phyloP scores from a whole-genome alignment of 2,113 vertebrate genomes.

The Geococcyx californianus region DNA sequence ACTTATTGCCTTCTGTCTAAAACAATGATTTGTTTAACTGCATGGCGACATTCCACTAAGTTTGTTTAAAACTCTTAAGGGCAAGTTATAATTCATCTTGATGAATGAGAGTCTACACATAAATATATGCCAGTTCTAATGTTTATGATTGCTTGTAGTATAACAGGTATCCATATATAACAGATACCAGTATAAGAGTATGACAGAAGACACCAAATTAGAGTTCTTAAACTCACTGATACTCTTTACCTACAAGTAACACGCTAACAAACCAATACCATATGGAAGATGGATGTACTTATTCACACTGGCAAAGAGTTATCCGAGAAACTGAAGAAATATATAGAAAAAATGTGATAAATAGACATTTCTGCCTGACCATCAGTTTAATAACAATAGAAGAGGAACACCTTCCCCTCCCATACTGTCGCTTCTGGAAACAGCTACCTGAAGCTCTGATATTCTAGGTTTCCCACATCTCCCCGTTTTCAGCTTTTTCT shows the following conservation, averaged over 20 bases:
- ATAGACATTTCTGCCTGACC: neutral
- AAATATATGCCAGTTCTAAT: neutral
- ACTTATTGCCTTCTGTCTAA: neutral
- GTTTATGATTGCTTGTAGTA: neutral
- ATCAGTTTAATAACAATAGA: neutral
- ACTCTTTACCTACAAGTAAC: neutral
- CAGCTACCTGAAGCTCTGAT: neutral
- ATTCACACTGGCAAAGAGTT: neutral
- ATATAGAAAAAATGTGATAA: neutral
- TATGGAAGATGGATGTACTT: neutral
- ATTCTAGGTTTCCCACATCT: neutral
- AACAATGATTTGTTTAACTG: slow-evolving; percentile 3
- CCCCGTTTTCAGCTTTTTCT: neutral
- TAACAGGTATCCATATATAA: neutral
- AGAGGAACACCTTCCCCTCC: neutral
- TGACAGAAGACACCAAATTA: neutral
- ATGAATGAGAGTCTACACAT: neutral
- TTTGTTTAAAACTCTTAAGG: slow-evolving; percentile 34
- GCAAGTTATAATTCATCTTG: slow-evolving; percentile 16
- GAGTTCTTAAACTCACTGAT: neutral
- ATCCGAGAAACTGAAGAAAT: neutral
- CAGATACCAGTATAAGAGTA: neutral
- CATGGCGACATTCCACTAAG: slow-evolving; percentile 5
- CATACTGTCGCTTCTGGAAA: neutral
- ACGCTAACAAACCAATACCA: neutral